These are phyloP conservation scores for Lethrus apterus DNA, from an alignment of 1,140 invertebrate species.

Conservation along the genomic window DNA sequence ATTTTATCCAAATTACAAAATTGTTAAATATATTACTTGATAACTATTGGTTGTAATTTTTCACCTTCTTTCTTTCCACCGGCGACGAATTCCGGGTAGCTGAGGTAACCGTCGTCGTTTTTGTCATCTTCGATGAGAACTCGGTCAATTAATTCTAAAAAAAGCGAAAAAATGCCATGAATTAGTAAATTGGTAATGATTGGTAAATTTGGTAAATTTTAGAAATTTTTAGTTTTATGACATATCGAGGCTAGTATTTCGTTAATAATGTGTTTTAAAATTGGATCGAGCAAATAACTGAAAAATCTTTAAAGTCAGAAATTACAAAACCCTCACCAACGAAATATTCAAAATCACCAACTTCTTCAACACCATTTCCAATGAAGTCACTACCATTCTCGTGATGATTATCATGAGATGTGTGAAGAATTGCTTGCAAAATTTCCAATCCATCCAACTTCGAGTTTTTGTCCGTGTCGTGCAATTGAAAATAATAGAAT, in stretches of 20 bases:
- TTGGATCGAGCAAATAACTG: too few species aligned
- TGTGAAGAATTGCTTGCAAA: constrained; percentile 59
- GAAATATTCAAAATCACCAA: constrained; percentile 43
- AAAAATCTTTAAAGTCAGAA: too few species aligned
- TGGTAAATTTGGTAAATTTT: too few species aligned
- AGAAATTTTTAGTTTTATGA: too few species aligned
- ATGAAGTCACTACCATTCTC: constrained; percentile 30
- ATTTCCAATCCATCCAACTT: constrained; percentile 76
- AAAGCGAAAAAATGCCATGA: constrained; percentile 5
- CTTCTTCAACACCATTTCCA: constrained; percentile 21
- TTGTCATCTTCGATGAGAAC: constrained; percentile 70
- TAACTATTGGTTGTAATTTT: constrained; percentile 2
- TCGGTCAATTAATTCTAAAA: constrained; percentile 70
- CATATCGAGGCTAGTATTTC: too few species aligned
- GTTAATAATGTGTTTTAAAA: too few species aligned
- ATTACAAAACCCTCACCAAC: constrained; percentile 40
- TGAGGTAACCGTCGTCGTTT: constrained; percentile 74
- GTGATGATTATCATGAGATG: constrained; percentile 45
- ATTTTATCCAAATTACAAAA: not conserved
- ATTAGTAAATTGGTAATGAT: not conserved
- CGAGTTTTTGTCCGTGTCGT: constrained; percentile 74
- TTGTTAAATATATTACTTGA: not conserved
- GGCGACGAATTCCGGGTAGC: constrained; percentile 67
- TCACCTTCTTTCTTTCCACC: constrained; percentile 42
- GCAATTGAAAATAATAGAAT: constrained; percentile 58